Base-by-base conservation (phyloP, 1,140 invertebrate genomes). In the Papilio aristodemus region DNA sequence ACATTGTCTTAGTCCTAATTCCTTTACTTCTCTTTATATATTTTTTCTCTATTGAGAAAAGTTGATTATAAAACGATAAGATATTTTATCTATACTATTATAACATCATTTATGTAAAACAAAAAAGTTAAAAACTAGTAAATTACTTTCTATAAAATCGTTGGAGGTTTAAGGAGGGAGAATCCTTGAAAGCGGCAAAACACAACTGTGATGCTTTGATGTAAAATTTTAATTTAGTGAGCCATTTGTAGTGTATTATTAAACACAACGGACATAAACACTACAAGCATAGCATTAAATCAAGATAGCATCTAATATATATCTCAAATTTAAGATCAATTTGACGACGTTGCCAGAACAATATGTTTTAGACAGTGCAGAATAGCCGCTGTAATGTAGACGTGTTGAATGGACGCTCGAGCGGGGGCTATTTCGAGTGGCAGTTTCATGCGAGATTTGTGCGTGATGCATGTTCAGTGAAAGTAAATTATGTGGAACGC, bases 401-500 rank as follows among this genome's bases (percentile, higher is more conserved):
- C 54, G 54, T 25, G 54, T 25, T 25, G 60, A 25, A 62, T 37
- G 32, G 32, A 37, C 36, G 37, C 10, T 10, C 46, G 19, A 17
- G 32, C 36, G 22, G 14, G 60, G 25, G 41, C 63, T 66, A 66
- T 66, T 66, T 50, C 25, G 25, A 50, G 63, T 32, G 25, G 27
- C 41, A 66, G 63, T 66, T 66, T 66, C 25, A 36, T 66, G 63
- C 27, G 43, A 66, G 63, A 66, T 46, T 36, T 36, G 63, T 46
- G 27, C 60, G 37, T 66, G 63, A 66, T 66, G 39, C 41, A 66
- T 46, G 25, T 25, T 46, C 63, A 66, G 63, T 66, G 63, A 66
- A 46, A 66, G 63, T 50, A 66, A 66, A 66, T 66, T 66, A 66
- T 66, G 63, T 50, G 63, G 41, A 46, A 66, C 63, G 63, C 63